Evolutionary conservation across 30 jellyfish, hydroid and myxozoan species (phyloP).

Genomic region (Aurelia sp.): DNA sequence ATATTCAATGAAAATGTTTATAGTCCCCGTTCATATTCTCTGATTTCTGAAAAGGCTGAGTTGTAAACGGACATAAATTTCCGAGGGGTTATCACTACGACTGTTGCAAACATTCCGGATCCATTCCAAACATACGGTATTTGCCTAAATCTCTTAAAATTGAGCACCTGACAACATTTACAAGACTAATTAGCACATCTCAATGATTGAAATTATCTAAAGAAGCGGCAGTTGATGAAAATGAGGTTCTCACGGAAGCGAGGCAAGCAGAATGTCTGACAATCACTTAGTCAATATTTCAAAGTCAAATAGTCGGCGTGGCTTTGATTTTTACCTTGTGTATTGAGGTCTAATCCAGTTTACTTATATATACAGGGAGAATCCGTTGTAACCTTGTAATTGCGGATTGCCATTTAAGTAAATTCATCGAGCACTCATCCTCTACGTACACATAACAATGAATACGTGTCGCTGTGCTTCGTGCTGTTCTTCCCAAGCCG

Average conservation of each 20-base stretch:
- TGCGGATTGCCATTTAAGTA: constrained; percentile 45
- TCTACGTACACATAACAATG: constrained; percentile 27
- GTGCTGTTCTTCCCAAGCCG: constrained; percentile 41
- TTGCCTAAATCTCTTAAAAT: no score
- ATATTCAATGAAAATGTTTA: no score
- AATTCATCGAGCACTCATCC: constrained; percentile 33
- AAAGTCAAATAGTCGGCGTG: constrained; percentile 71
- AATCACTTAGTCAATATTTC: constrained; percentile 40
- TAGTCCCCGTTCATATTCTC: no score
- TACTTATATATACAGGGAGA: constrained; percentile 59
- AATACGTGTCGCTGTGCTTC: constrained; percentile 45
- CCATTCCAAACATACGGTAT: no score
- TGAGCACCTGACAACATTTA: no score
- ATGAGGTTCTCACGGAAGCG: constrained; percentile 18
- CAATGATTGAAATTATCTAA: no score
- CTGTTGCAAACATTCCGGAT: no score
- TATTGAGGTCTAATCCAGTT: constrained; percentile 66
- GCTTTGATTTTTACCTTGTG: constrained; percentile 66
- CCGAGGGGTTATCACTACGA: no score
- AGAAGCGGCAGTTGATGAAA: neutral
- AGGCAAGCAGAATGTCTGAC: constrained; percentile 21
- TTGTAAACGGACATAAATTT: no score
- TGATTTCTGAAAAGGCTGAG: no score
- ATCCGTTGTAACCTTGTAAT: constrained; percentile 42
- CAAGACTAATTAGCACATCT: no score